Evolutionary conservation across 2,888 invertebrate species (phyloP).

Genomic region (Crocallis elinguaria): DNA sequence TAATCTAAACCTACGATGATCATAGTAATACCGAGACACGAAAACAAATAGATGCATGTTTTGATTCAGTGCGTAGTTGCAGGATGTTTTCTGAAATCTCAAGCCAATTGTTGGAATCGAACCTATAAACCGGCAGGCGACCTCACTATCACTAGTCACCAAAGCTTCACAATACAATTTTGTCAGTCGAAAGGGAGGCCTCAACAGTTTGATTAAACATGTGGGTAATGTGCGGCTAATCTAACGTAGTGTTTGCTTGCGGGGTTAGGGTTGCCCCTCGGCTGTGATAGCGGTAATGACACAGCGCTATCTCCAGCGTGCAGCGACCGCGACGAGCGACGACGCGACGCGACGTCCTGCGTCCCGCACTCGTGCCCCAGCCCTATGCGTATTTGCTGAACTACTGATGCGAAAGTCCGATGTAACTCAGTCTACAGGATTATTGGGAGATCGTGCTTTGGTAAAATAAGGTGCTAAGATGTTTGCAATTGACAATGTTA

Average conservation of each 20-base stretch:
- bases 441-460: background rate
- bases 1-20: too few relatives aligned
- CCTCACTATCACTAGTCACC: too few relatives aligned
- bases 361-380: background rate
- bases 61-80: too few relatives aligned
- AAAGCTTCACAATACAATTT: too few relatives aligned
- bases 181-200: too few relatives aligned
- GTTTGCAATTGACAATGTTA: too few relatives aligned
- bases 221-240: constrained; percentile 9
- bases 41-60: too few relatives aligned
- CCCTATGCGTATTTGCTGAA: constrained; percentile 1
- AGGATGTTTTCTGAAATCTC: too few relatives aligned
- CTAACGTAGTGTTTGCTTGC: constrained; percentile 20
- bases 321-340: constrained; percentile 45
- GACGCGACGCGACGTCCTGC: constrained; percentile 21
- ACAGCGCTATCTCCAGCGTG: constrained; percentile 50
- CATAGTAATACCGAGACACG: too few relatives aligned
- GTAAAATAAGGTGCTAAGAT: too few relatives aligned
- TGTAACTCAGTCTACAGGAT: background rate
- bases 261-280: constrained; percentile 8
- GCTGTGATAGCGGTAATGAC: constrained; percentile 50
- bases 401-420: background rate
- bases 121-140: too few relatives aligned
- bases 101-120: too few relatives aligned
- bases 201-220: background rate